phyloP scores from a whole-genome alignment of 35 echinoderm and acorn worm species.

The Patiria miniata region DNA sequence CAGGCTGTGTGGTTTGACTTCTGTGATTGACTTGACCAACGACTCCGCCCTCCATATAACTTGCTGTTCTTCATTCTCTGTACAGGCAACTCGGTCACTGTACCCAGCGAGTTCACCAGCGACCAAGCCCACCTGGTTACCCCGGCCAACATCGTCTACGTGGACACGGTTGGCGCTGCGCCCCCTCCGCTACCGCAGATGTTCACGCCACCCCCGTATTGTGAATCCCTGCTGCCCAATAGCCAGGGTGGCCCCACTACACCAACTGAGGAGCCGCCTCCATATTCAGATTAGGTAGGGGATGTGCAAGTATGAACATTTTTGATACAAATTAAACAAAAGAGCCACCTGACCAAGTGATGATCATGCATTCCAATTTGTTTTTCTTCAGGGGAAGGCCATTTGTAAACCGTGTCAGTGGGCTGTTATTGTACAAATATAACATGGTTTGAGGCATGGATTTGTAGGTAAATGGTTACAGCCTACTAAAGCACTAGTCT shows the following conservation, averaged over 20 bases:
- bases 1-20: too few relatives aligned
- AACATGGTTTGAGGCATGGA: too few relatives aligned
- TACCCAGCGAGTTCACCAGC: constrained; percentile 7
- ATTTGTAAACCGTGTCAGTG: too few relatives aligned
- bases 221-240: not conserved
- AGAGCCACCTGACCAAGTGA: too few relatives aligned
- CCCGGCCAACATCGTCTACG: constrained; percentile 2
- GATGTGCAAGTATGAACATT: not conserved
- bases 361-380: too few relatives aligned
- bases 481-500: too few relatives aligned
- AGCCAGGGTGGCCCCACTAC: not conserved
- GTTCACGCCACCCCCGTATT: not conserved
- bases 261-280: not conserved
- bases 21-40: too few relatives aligned
- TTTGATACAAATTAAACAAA: not conserved
- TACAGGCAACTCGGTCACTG: not conserved
- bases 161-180: not conserved
- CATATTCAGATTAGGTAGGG: constrained; percentile 3
- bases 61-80: too few relatives aligned
- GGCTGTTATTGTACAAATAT: too few relatives aligned
- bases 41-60: too few relatives aligned
- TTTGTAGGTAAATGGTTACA: too few relatives aligned
- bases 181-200: constrained; percentile 1
- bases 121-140: constrained; percentile 9
- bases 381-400: too few relatives aligned